Evolutionary conservation across 1,140 invertebrate species (phyloP).

Genomic region (Agrypnia vestita): DNA sequence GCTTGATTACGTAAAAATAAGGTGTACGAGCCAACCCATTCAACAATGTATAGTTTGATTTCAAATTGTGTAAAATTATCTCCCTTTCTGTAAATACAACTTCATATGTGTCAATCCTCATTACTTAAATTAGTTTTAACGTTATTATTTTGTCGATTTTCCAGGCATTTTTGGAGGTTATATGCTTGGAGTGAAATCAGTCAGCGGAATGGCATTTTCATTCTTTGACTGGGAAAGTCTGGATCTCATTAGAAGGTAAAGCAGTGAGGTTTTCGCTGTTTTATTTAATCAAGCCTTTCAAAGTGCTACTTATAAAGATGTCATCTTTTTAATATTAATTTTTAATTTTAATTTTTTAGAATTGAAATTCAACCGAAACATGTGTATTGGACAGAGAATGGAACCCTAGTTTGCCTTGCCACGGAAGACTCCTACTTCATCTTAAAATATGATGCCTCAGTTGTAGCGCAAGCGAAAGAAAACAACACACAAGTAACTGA

Average conservation of each 20-base stretch:
- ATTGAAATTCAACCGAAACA: slow-evolving; percentile 97
- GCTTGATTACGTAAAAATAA: too few relatives aligned
- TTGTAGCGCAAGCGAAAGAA: slow-evolving; percentile 83
- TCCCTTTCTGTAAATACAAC: too few relatives aligned
- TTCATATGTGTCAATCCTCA: too few relatives aligned
- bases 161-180: slow-evolving; percentile 95
- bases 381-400: slow-evolving; percentile 98
- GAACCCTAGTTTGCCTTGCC: slow-evolving; percentile 93
- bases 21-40: too few relatives aligned
- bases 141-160: slow-evolving; percentile 56
- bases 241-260: slow-evolving; percentile 86
- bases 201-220: slow-evolving; percentile 92
- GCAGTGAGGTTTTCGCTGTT: background rate
- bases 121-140: background rate
- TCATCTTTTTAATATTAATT: background rate
- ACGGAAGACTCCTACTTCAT: slow-evolving; percentile 98
- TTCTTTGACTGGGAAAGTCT: slow-evolving; percentile 98
- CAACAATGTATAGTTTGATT: too few relatives aligned
- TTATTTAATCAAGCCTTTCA: background rate
- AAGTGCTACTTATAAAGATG: background rate
- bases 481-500: slow-evolving; percentile 85
- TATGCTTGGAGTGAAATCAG: slow-evolving; percentile 94
- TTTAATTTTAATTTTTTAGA: slow-evolving; percentile 63
- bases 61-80: too few relatives aligned
- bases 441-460: slow-evolving; percentile 88